A percentile compares a stretch with the other conserved stretches of the same genome.
Conservation (phyloP, 1,140 invertebrate species). For the Eriocheir sinensis region DNA sequence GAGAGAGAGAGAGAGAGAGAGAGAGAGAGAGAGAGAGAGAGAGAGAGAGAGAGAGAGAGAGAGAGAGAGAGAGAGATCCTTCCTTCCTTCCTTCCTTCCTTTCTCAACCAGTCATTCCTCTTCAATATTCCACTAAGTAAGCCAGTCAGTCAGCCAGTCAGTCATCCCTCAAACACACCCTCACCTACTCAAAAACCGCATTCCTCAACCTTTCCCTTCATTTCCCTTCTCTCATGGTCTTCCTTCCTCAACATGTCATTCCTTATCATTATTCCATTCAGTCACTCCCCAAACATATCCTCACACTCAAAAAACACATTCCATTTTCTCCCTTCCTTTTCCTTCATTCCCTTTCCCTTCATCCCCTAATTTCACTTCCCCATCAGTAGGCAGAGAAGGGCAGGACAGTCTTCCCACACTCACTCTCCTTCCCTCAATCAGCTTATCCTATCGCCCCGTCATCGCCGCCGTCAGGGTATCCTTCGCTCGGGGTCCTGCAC, state of each 20-base stretch:
- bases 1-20: background rate
- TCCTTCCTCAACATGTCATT: no score
- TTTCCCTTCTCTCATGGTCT: no score
- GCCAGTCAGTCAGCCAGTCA: no score
- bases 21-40: background rate
- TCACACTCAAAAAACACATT: no score
- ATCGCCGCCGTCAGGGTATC: background rate
- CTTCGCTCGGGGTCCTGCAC: background rate
- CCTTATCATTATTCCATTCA: no score
- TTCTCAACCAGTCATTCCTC: background rate
- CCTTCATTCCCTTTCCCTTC: background rate
- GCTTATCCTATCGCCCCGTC: background rate
- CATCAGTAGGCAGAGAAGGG: background rate
- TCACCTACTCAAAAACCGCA: no score
- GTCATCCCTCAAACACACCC: no score
- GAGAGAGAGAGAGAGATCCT: background rate
- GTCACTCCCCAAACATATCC: no score
- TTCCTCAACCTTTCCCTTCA: no score
- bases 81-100: background rate
- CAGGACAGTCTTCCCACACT: background rate
- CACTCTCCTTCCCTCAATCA: background rate
- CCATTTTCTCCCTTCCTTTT: background rate
- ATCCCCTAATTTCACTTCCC: background rate
- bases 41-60: background rate
- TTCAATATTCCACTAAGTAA: background rate